Conservation (phyloP, 2,797 vertebrate genomes). For the Siniperca obscura region DNA sequence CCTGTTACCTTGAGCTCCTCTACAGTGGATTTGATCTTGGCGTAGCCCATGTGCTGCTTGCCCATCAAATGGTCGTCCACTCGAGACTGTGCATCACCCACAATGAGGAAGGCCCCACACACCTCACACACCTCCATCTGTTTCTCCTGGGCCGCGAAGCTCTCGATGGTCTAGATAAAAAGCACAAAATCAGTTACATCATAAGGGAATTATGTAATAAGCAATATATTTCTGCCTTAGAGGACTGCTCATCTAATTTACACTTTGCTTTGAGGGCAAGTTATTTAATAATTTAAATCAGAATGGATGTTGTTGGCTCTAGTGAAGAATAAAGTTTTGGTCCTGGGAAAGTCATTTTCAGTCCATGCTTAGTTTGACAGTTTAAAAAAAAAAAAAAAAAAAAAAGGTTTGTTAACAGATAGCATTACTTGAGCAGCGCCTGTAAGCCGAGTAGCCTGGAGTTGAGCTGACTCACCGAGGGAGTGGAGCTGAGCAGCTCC, state of each 20-base stretch:
- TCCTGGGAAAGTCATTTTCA: neutral
- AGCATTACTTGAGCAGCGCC: neutral
- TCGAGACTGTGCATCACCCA: conserved; percentile 97
- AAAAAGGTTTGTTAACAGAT: neutral
- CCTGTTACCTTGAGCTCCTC: conserved; percentile 94
- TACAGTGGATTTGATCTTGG: conserved; percentile 99
- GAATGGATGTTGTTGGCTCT: neutral
- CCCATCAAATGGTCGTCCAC: conserved; percentile 99
- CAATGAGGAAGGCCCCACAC: conserved; percentile 98
- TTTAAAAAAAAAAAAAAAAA: neutral
- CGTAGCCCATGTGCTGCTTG: conserved; percentile 99
- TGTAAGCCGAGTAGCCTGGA: conserved; percentile 7
- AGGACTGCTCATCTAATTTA: neutral
- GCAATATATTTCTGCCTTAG: neutral
- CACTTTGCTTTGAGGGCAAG: neutral
- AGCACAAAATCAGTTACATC: neutral
- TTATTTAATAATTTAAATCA: neutral
- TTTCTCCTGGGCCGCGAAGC: conserved; percentile 99
- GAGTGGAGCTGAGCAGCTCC: conserved; percentile 93
- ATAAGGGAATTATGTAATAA: neutral
- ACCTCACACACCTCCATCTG: conserved; percentile 99
- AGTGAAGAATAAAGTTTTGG: neutral
- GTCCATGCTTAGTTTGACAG: neutral
- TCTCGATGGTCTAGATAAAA: conserved; percentile 93
- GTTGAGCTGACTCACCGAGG: conserved; percentile 85